Percentiles rank a stretch among this genome's conserved stretches.
phyloP scores from a whole-genome alignment of 1,140 invertebrate species.

The Propsilocerus akamusi region DNA sequence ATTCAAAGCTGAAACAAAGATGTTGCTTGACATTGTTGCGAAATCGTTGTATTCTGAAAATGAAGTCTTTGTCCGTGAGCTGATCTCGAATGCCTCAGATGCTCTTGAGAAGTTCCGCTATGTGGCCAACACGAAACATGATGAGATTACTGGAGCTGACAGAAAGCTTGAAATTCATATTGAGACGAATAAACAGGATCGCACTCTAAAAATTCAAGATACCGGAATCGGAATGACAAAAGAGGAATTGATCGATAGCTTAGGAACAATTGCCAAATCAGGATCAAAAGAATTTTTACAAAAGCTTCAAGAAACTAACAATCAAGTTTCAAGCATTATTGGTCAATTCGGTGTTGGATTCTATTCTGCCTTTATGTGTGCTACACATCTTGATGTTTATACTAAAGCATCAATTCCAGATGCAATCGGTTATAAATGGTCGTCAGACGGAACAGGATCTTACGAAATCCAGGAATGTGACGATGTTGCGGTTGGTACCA shows the following conservation, averaged over 20 bases:
- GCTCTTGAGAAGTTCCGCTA: constrained; percentile 85
- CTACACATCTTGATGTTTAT: constrained; percentile 82
- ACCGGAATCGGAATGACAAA: constrained; percentile 88
- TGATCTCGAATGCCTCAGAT: constrained; percentile 95
- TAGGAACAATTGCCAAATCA: constrained; percentile 89
- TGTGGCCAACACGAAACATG: constrained; percentile 35
- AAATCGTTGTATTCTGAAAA: constrained; percentile 94
- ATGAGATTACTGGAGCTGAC: constrained; percentile 27
- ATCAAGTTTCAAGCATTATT: constrained; percentile 60
- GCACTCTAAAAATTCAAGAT: constrained; percentile 76
- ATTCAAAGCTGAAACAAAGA: constrained; percentile 91
- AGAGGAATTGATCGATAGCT: constrained; percentile 76
- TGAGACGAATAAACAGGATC: constrained; percentile 67
- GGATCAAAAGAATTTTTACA: constrained; percentile 89
- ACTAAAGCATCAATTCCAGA: constrained; percentile 44
- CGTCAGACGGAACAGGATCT: constrained; percentile 74
- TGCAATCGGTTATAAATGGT: constrained; percentile 64
- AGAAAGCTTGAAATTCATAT: constrained; percentile 72
- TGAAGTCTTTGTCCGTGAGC: constrained; percentile 88
- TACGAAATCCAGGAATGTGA: constrained; percentile 80
- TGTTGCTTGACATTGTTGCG: constrained; percentile 92
- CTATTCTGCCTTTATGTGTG: constrained; percentile 95
- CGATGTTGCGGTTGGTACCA: constrained; percentile 72
- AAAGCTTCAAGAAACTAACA: constrained; percentile 53
- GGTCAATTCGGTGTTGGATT: constrained; percentile 98